Evolutionary conservation across 2,888 invertebrate genomes (phyloP), one percentile per base, ranked within the genome.

Genomic region (Ochlodes sylvanus): DNA sequence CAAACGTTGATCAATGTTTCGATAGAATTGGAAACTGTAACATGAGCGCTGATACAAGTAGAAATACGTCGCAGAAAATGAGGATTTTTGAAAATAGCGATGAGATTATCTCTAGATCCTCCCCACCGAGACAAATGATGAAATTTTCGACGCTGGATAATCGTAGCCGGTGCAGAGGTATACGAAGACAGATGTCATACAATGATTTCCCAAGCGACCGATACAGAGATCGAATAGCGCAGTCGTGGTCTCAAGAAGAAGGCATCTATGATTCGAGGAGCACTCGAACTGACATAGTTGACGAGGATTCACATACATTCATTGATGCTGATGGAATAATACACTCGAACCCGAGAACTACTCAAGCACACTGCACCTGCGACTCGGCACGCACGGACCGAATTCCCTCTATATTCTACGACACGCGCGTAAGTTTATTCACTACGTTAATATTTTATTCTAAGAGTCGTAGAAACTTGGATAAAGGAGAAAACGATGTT

Each of bases 81-180:
- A 82, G 90, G 71, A 92, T 89, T 75, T 89, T 89, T 72, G 92
- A 93, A 76, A 89, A 85, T 76, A 91, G 89, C 75, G 88, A 90
- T 9, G 89, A 90, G 70, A 76, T 86, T 41, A 70, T 85, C 47
- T 79, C 81, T 67, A 85, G 86, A 75, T 85, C 86, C 72, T 86
- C 90, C 42, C 87, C 89, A 2, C 80, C 79, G 57, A 75, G 85
- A 72, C 87, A 85, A 72, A 74, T 80, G 69, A 88, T 87, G 76
- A 93, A 92, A 77, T 93, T 90, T 83, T 93, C 92, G 68, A 93
- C 93, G 69, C 78, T 93, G 77, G 93, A 93, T 79, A 92, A 91
- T 76, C 88, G 92, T 64, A 91, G 89, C 79, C 85, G 90, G 72
- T 90, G 92, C 85, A 86, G 87, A 73, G 88, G 88, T 79, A 91